Evolutionary conservation across 2,113 vertebrate genomes (phyloP).

Genomic region (Oxyura jamaicensis): DNA sequence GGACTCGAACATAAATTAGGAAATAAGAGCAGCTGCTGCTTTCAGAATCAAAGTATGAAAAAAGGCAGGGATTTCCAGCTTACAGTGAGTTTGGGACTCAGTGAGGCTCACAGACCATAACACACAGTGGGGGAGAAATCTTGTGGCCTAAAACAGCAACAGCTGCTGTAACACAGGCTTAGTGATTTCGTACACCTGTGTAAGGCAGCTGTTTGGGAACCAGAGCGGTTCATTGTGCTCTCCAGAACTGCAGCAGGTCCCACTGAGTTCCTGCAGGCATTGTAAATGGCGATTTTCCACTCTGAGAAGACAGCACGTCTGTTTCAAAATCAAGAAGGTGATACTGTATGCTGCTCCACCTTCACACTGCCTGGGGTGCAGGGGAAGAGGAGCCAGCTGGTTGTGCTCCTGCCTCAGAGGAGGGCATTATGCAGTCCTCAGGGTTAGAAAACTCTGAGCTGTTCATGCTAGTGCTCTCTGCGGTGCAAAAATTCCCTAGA

Average conservation of each 20-base stretch:
- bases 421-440: neutral
- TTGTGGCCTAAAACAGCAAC: neutral
- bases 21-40: neutral
- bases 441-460: neutral
- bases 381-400: neutral
- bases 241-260: neutral
- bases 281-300: neutral
- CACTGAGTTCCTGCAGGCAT: neutral
- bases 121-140: neutral
- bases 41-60: neutral
- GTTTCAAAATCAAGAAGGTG: neutral
- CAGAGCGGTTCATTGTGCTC: accelerated
- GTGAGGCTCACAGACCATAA: neutral
- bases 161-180: neutral
- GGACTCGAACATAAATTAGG: neutral
- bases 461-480: neutral
- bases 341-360: neutral
- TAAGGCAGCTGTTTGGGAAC: neutral
- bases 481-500: accelerated
- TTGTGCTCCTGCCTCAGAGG: neutral
- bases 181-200: neutral
- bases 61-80: neutral
- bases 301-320: neutral
- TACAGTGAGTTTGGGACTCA: neutral
- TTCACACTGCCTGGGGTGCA: neutral